Base-by-base conservation (phyloP, 2,797 vertebrate species). In the Ceyx erithaca region DNA sequence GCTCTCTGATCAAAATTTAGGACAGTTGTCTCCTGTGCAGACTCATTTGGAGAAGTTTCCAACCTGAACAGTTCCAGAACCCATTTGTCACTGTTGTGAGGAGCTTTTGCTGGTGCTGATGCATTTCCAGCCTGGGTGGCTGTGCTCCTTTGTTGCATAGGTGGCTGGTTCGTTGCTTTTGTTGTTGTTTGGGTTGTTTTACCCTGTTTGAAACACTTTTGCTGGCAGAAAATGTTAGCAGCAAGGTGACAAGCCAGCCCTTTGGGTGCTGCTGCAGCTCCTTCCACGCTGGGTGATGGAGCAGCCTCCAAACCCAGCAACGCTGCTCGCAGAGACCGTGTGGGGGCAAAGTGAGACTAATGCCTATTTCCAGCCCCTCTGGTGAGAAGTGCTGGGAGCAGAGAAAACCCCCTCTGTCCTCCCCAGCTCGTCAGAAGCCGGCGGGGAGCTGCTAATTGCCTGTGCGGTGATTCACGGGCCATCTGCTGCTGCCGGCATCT, bases 381-480 rank as follows among this genome's bases (percentile, higher is more conserved):
- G 89, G 88, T 84, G 62, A 82, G 84, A 96, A 63, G 46, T 93
- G 89, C 85, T 95, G 62, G 26, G 92, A 93, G 91, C 89, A 73
- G 77, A 94, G 92, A 91, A 94, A 95, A 86, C 77, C 90, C 91
- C 83, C 73, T 94, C 90, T 78, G 57, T 69, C 78, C 73, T 75
- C 73, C 88, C 82, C 90, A 90, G 87, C 94, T 80, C 5, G 41
- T 97, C 96, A 95, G 73, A 95, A 95, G 92, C 88, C 23, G 81
- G 94, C 90, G 92, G 91, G 92, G 95, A 95, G 89, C 96, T 96
- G 95, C 87, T 96, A 97, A 97, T 97, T 96, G 92, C 94, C 80
- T 71, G 91, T 85, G 46, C 69, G 85, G 95, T 95, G 95, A 93
- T 94, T 96, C 97, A 92, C 86, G 95, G 81, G 92, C 97, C 96